Conservation (phyloP, 92 coral and sea anemone species). For the Epizoanthus fatuus region DNA sequence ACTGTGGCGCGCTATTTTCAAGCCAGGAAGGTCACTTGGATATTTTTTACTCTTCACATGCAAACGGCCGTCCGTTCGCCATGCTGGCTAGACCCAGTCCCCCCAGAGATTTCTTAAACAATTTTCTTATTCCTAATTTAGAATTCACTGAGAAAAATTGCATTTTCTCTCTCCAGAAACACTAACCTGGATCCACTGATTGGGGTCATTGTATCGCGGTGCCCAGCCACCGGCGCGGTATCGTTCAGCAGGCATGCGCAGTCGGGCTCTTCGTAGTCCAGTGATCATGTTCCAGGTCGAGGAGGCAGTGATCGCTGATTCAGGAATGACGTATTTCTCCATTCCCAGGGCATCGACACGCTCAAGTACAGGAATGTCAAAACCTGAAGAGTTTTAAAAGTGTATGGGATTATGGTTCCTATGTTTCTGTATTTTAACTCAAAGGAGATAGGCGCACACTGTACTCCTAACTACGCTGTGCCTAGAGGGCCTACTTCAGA, state of each 20-base stretch:
- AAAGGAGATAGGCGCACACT: neutral
- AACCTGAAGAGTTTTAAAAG: constrained; percentile 13
- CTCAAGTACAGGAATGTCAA: constrained; percentile 17
- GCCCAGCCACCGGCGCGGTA: constrained; percentile 40
- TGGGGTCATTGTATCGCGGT: constrained; percentile 16
- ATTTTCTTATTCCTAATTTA: no score
- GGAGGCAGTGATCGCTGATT: constrained; percentile 21
- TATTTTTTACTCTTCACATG: no score
- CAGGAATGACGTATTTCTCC: constrained; percentile 29
- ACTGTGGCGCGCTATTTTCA: no score
- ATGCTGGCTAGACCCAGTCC: no score
- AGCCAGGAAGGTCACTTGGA: no score
- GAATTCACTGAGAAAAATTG: no score
- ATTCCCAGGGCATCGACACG: constrained; percentile 31
- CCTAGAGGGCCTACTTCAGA: no score
- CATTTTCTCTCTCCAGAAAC: neutral
- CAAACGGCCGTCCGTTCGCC: no score
- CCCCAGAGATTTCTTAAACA: no score
- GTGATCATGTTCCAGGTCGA: constrained; percentile 33
- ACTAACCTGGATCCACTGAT: constrained; percentile 33
- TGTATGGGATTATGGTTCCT: no score
- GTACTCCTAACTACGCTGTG: no score
- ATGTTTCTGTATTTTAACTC: neutral
- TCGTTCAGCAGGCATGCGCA: constrained; percentile 22
- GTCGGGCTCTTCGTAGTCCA: constrained; percentile 40